A percentile compares a stretch with the other conserved stretches of the same genome.
Evolutionary conservation across 2,797 vertebrate species (phyloP).

Genomic region (Neostethus bicornis): DNA sequence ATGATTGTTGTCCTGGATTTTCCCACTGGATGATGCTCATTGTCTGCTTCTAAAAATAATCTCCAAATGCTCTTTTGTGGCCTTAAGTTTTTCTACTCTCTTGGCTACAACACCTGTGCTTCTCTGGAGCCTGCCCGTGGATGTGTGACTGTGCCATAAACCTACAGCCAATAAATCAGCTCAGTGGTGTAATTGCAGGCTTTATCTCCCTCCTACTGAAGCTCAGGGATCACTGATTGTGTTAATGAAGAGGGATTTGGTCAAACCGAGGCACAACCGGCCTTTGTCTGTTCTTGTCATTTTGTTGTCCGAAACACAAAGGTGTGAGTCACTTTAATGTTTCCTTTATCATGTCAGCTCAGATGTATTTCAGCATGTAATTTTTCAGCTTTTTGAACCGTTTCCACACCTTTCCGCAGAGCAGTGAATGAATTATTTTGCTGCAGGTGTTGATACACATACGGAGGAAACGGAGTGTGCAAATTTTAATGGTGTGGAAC

Average conservation of each 20-base stretch:
- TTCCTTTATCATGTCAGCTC: background rate
- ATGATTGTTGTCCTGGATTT: background rate
- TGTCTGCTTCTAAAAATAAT: conserved; percentile 2
- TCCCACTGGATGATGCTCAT: background rate
- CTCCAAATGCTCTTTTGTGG: background rate
- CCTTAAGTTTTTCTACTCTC: background rate
- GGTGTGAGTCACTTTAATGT: background rate
- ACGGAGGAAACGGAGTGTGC: conserved; percentile 41
- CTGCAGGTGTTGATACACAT: conserved; percentile 33
- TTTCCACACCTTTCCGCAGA: background rate
- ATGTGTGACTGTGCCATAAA: conserved; percentile 9
- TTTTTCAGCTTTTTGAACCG: conserved; percentile 10
- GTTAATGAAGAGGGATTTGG: conserved; percentile 52
- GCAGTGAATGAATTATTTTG: conserved; percentile 4
- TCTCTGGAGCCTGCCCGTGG: background rate
- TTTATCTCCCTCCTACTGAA: conserved; percentile 27
- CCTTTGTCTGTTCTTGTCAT: conserved; percentile 13
- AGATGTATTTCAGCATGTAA: background rate
- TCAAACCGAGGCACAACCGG: conserved; percentile 34
- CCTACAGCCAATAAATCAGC: conserved; percentile 39
- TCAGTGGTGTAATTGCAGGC: conserved; percentile 53
- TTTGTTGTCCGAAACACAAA: conserved; percentile 14
- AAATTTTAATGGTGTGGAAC: conserved; percentile 44
- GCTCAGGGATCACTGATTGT: conserved; percentile 49
- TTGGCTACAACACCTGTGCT: background rate